Evolutionary conservation across 2,888 invertebrate species (phyloP).

Genomic region (Agrochola lota): DNA sequence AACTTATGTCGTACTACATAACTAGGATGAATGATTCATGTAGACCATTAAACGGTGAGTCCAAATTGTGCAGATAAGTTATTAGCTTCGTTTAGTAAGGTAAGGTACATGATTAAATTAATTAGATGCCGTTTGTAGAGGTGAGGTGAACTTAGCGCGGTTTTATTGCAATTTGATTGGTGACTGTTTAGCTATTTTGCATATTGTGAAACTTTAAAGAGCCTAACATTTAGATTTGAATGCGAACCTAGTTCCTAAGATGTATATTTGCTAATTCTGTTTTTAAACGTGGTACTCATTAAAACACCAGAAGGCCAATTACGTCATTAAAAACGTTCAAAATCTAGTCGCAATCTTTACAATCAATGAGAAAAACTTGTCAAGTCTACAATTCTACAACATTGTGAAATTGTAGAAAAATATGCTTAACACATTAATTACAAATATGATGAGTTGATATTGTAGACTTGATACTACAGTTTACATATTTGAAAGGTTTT

Average conservation of each 20-base stretch:
- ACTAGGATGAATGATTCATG: constrained; percentile 63
- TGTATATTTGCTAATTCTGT: neutral
- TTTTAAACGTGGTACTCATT: neutral
- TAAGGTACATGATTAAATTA: constrained; percentile 26
- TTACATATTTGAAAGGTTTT: no score
- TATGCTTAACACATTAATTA: no score
- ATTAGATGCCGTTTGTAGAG: constrained; percentile 32
- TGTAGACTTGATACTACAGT: no score
- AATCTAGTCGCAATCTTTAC: neutral
- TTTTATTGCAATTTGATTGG: neutral
- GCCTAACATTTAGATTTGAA: neutral
- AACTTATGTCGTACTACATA: constrained; percentile 8
- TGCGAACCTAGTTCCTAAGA: neutral
- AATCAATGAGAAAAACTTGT: neutral
- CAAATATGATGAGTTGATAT: no score
- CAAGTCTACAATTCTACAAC: no score
- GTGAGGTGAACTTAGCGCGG: neutral
- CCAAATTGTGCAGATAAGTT: constrained; percentile 34
- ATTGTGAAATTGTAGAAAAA: no score
- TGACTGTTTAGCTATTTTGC: neutral
- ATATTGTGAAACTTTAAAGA: neutral
- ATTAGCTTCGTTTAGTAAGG: constrained; percentile 14
- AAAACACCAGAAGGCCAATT: neutral
- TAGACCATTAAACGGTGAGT: constrained; percentile 34
- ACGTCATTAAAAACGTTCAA: neutral